Percentiles rank a stretch among this genome's conserved stretches.
Evolutionary conservation across 1,140 invertebrate genomes (phyloP).

Genomic region (Drosophila takahashii): DNA sequence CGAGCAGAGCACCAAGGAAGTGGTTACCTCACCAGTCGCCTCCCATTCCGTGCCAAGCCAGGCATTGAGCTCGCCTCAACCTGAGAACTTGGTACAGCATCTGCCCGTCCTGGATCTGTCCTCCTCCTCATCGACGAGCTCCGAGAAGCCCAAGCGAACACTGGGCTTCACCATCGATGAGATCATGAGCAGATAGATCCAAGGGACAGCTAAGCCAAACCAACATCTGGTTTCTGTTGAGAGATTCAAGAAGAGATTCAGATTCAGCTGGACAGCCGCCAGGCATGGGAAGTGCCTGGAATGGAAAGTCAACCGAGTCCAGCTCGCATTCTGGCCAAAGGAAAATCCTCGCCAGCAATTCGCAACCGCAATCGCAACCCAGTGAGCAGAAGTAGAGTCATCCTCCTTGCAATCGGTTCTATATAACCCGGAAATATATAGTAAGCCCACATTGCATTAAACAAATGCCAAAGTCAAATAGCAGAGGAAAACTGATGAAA

Average conservation of each 20-base stretch:
- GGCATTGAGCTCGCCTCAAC: constrained; percentile 87
- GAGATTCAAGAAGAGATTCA: constrained; percentile 30
- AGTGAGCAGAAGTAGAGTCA: constrained; percentile 32
- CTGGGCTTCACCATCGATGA: constrained; percentile 93
- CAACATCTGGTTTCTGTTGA: constrained; percentile 64
- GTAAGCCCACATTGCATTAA: constrained; percentile 27
- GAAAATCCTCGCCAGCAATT: constrained; percentile 27
- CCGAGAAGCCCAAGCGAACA: constrained; percentile 85
- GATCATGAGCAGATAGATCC: constrained; percentile 90
- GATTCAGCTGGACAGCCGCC: constrained; percentile 46
- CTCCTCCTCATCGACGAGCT: constrained; percentile 46
- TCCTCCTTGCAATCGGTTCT: constrained; percentile 55
- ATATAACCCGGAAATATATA: constrained; percentile 32
- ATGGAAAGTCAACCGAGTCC: constrained; percentile 33
- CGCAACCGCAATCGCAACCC: constrained; percentile 16
- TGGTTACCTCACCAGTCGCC: neutral
- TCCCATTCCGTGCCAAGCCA: constrained; percentile 61
- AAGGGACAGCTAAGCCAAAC: neutral
- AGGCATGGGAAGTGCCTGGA: constrained; percentile 78
- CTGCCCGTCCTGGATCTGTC: constrained; percentile 83
- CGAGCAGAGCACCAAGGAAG: constrained; percentile 54
- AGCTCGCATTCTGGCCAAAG: constrained; percentile 38
- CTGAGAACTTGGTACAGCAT: constrained; percentile 84
- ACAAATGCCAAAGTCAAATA: constrained; percentile 65
- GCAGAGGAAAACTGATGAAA: constrained; percentile 30